Evolutionary conservation across 2,888 invertebrate species (phyloP).

Genomic region (Diloba caeruleocephala): DNA sequence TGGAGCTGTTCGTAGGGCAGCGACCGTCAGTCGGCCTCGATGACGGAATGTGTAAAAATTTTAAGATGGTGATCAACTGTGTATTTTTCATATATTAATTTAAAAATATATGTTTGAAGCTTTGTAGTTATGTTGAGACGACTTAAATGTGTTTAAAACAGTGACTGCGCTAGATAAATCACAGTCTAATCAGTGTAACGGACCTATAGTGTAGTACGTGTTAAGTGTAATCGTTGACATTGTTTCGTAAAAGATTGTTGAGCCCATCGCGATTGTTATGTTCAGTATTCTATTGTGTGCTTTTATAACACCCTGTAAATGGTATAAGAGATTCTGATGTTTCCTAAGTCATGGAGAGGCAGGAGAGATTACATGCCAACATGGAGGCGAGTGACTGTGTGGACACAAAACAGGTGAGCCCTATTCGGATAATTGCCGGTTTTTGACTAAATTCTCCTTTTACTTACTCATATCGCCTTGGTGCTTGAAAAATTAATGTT

Average conservation of each 20-base stretch:
- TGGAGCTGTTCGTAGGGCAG: conserved; percentile 76
- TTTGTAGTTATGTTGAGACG: conserved; percentile 61
- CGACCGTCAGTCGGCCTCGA: conserved; percentile 86
- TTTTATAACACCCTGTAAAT: conserved; percentile 75
- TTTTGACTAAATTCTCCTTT: conserved; percentile 74
- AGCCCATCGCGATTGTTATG: conserved; percentile 86
- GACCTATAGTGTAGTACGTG: conserved; percentile 76
- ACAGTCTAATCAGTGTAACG: conserved; percentile 58
- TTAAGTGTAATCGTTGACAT: conserved; percentile 84
- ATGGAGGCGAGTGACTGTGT: conserved; percentile 90
- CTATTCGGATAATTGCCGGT: conserved; percentile 79
- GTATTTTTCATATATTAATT: conserved; percentile 76
- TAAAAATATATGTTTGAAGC: conserved; percentile 67
- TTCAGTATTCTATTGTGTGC: conserved; percentile 79
- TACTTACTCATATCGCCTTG: conserved; percentile 63
- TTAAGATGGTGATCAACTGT: conserved; percentile 87
- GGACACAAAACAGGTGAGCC: conserved; percentile 91
- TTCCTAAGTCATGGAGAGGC: conserved; percentile 84
- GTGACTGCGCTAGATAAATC: conserved; percentile 53
- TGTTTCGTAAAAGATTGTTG: conserved; percentile 83
- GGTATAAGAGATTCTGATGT: conserved; percentile 86
- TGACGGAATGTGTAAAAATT: conserved; percentile 88
- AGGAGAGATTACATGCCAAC: conserved; percentile 88
- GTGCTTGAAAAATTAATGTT: conserved; percentile 59
- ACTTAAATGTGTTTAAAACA: conserved; percentile 65